phyloP scores from a whole-genome alignment of 2,888 invertebrate species.

The Lochmaea capreae region DNA sequence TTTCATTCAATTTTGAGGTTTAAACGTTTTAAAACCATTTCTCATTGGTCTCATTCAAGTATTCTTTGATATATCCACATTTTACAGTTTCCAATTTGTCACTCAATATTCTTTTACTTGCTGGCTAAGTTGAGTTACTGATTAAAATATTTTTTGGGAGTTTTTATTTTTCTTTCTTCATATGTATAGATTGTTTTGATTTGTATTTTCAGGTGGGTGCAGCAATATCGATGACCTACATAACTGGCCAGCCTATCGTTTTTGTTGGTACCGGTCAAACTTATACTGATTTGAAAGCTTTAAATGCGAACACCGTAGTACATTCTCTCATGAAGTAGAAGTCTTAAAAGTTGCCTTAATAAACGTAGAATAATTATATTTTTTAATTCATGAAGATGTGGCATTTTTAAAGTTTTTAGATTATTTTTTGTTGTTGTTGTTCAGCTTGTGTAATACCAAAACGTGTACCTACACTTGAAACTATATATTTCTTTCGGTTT shows the following conservation, averaged over 20 bases:
- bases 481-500: not conserved
- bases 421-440: not conserved
- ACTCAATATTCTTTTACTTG: too few species aligned
- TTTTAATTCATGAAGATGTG: slow-evolving; percentile 7
- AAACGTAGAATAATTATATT: slow-evolving; percentile 5
- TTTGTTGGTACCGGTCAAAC: slow-evolving; percentile 99
- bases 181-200: not conserved
- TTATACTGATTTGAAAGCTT: slow-evolving; percentile 95
- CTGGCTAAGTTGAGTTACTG: not conserved
- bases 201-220: slow-evolving; percentile 78
- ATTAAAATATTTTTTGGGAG: not conserved
- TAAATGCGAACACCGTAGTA: slow-evolving; percentile 97
- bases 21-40: too few species aligned
- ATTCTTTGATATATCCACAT: too few species aligned
- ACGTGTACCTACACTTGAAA: too few species aligned
- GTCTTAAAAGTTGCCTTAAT: slow-evolving; percentile 41
- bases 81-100: too few species aligned
- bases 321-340: slow-evolving; percentile 92
- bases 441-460: not conserved
- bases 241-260: slow-evolving; percentile 99
- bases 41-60: too few species aligned
- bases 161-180: slow-evolving; percentile 1
- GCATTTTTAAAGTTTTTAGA: not conserved
- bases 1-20: too few species aligned
- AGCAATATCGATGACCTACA: slow-evolving; percentile 99